Base-by-base conservation (phyloP, 2,797 vertebrate species). In the Perdix hodgsoniae region DNA sequence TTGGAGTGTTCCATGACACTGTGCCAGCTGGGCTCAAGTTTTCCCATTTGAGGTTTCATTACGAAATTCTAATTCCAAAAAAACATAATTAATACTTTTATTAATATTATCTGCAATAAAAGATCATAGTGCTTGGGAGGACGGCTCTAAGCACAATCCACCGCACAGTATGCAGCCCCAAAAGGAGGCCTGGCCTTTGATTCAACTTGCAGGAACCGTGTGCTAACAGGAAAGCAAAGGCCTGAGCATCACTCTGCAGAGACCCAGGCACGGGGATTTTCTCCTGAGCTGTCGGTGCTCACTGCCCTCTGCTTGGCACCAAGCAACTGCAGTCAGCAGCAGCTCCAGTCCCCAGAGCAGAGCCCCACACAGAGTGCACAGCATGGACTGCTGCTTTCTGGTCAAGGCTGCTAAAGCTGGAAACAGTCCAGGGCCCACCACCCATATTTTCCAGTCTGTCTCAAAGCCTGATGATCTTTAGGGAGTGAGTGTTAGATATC, bases 21-120 rank as follows among this genome's bases (percentile, higher is more conserved):
- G 40, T 49, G 84, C 92, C 93, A 94, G 80, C 47, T 70, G 94
- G 88, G 93, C 79, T 81, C 24, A 39, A 78, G 84, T 71, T 89
- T 92, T 87, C 79, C 76, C 2, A 2, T 80, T 76, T 83, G 94
- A 92, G 92, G 84, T 95, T 95, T 95, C 66, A 71, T 81, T 94
- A 91, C 1, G 0, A 91, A 91, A 91, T 81, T 64, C 70, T 91
- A 92, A 95, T 79, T 94, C 88, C 86, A 92, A 80, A 95, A 74
- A 47, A 83, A 70, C 24, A 56, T 81, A 95, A 96, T 95, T 96
- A 95, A 89, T 95, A 79, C 52, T 95, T 90, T 88, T 70, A 93
- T 87, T 94, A 94, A 94, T 89, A 78, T 73, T 75, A 72, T 83
- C 82, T 93, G 82, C 47, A 90, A 73, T 95, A 95, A 92, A 94